Evolutionary conservation across 2,113 vertebrate species (phyloP).

Genomic region (Tamias sibiricus): DNA sequence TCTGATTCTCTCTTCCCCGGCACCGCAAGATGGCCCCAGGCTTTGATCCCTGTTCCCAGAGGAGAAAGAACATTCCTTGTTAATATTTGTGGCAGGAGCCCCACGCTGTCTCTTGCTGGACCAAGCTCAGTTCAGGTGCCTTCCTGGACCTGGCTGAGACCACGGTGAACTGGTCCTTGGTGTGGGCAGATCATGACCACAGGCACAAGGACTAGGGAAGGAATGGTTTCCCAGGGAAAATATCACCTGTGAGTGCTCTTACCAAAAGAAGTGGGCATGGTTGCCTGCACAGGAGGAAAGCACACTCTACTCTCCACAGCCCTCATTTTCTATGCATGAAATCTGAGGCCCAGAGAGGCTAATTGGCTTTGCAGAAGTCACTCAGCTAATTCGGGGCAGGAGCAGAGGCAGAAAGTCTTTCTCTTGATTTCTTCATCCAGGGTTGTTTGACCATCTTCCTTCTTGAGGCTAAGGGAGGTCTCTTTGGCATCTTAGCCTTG

Average conservation of each 20-base stretch:
- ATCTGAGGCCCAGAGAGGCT: background rate
- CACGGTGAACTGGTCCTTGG: background rate
- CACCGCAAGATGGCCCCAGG: background rate
- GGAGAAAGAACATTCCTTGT: background rate
- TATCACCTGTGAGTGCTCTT: background rate
- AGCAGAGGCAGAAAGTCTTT: background rate
- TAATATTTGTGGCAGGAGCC: background rate
- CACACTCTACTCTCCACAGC: background rate
- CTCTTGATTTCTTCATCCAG: background rate
- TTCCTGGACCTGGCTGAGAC: background rate
- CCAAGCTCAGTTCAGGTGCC: background rate
- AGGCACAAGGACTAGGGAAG: background rate
- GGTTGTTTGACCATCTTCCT: background rate
- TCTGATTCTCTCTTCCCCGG: background rate
- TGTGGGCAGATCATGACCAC: too few relatives aligned
- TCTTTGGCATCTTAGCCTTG: background rate
- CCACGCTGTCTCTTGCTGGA: background rate
- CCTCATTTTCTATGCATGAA: background rate
- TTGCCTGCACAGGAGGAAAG: background rate
- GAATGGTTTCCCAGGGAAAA: background rate
- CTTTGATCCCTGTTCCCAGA: background rate
- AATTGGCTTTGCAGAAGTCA: background rate
- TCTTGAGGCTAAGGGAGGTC: background rate
- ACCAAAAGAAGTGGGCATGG: background rate
- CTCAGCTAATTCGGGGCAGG: background rate